Percentiles rank a stretch among this genome's conserved stretches.
Conservation (phyloP, 2,888 invertebrate genomes). For the Trissonchulus sp. region DNA sequence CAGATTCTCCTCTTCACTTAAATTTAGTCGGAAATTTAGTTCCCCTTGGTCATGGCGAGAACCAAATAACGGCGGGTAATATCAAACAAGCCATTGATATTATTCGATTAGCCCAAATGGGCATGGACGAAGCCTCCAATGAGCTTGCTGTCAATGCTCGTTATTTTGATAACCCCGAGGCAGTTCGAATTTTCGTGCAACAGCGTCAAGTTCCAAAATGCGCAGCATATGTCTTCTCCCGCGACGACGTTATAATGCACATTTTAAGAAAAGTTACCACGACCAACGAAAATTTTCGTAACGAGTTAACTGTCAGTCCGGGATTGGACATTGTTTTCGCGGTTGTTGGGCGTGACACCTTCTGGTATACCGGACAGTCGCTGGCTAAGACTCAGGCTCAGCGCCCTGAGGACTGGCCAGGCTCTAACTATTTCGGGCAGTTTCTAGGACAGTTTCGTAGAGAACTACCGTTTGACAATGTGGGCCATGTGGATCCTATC, state of each 20-base stretch:
- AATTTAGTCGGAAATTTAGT: not conserved
- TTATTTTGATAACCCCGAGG: not conserved
- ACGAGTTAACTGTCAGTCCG: not conserved
- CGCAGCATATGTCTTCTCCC: not conserved
- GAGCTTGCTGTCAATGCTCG: not conserved
- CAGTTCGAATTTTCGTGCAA: not conserved
- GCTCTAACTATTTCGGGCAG: not conserved
- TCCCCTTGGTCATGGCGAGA: not conserved
- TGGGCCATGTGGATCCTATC: not conserved
- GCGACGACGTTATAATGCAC: not conserved
- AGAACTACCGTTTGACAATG: not conserved
- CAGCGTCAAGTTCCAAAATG: not conserved
- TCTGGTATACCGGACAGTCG: not conserved
- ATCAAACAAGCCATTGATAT: not conserved
- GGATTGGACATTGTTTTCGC: not conserved
- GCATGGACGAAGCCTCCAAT: not conserved
- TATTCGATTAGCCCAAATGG: not conserved
- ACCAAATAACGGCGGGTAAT: not conserved
- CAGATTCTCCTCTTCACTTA: not conserved
- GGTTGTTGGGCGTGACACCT: not conserved
- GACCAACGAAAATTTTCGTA: not conserved
- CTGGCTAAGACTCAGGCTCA: not conserved
- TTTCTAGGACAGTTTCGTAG: not conserved
- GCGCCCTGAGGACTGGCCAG: not conserved
- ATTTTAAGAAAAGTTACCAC: not conserved